These are phyloP conservation scores for Encarsia formosa DNA, from an alignment of 2,888 invertebrate genomes.

Conservation along the genomic window DNA sequence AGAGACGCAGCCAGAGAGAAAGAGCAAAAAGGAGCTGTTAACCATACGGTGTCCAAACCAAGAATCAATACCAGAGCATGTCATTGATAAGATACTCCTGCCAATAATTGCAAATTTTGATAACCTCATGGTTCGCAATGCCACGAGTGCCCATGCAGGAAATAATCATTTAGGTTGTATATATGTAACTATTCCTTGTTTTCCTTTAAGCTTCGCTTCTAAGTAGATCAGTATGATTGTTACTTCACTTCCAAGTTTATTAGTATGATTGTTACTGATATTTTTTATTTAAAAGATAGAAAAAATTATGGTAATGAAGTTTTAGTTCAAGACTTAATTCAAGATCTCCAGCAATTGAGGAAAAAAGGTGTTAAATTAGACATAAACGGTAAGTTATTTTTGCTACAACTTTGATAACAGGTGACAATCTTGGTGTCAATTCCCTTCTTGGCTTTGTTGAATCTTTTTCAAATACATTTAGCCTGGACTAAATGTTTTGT, in stretches of 20 bases:
- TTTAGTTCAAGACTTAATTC: constrained; percentile 2
- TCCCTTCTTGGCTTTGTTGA: constrained; percentile 16
- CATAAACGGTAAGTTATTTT: constrained; percentile 6
- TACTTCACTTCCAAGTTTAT: neutral
- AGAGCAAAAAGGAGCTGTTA: too few relatives aligned
- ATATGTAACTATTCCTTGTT: neutral
- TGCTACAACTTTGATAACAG: constrained; percentile 10
- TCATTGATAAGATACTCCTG: neutral
- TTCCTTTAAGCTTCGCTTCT: neutral
- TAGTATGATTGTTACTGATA: neutral
- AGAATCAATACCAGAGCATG: too few relatives aligned
- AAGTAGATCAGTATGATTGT: too few relatives aligned
- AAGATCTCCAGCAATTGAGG: constrained; percentile 9
- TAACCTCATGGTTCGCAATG: neutral
- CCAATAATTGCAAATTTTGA: neutral
- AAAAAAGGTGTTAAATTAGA: constrained; percentile 6
- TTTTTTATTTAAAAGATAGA: constrained; percentile 1
- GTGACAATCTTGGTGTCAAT: constrained; percentile 18
- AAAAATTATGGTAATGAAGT: neutral
- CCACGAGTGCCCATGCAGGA: neutral
- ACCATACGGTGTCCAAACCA: too few relatives aligned
- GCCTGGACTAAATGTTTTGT: neutral
- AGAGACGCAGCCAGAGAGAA: too few relatives aligned
- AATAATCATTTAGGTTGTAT: neutral
- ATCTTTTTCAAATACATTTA: constrained; percentile 7